Conservation (phyloP, 1,140 invertebrate genomes). For the Linepithema humile region DNA sequence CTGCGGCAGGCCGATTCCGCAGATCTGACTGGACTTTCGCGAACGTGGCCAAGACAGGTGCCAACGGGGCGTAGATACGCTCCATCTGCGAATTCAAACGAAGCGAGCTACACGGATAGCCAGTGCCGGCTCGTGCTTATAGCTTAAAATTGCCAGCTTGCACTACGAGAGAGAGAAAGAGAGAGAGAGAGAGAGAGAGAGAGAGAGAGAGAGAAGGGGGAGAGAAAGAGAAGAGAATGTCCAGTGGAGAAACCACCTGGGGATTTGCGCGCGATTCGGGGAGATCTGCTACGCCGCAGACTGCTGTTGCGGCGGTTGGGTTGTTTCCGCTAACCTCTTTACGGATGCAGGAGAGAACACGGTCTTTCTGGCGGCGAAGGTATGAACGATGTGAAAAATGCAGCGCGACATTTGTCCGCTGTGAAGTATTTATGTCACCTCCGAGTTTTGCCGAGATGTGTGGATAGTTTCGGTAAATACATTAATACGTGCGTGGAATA, state of each 20-base stretch:
- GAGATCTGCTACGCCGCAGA: neutral
- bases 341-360: slow-evolving; percentile 1
- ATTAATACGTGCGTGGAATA: neutral
- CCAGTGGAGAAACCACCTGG: neutral
- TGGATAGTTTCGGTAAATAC: slow-evolving; percentile 14
- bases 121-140: neutral
- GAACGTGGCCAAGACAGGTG: slow-evolving; percentile 11
- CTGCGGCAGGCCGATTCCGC: neutral
- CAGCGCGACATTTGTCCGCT: neutral
- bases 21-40: slow-evolving; percentile 7
- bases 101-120: neutral
- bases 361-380: neutral
- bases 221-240: no score
- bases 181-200: neutral
- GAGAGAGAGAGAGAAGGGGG: neutral
- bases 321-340: neutral
- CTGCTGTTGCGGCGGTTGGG: neutral
- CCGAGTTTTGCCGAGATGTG: neutral
- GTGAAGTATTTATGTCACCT: slow-evolving; percentile 20
- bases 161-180: neutral
- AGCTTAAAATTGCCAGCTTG: slow-evolving; percentile 7
- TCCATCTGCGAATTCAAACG: slow-evolving; percentile 8
- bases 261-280: neutral
- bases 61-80: neutral
- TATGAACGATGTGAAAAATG: slow-evolving; percentile 45